Percentiles rank a stretch among this genome's conserved stretches.
These are phyloP conservation scores for Falcunculus frontatus DNA, from an alignment of 2,113 vertebrate species.

Conservation along the genomic window DNA sequence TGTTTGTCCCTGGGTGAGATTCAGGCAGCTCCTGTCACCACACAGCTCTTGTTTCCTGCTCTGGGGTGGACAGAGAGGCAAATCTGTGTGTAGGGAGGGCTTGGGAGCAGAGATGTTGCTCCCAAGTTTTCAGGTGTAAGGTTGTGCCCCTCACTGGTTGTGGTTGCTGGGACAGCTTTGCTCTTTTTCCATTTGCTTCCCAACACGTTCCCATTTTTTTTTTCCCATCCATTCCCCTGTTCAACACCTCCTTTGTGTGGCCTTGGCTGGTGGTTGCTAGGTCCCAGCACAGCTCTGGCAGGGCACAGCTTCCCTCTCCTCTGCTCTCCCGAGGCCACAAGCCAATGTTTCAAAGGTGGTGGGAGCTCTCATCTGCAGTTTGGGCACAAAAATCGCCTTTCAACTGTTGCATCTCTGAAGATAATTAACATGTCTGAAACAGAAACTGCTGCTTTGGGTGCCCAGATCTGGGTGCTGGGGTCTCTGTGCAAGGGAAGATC, in stretches of 20 bases:
- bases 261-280: not conserved
- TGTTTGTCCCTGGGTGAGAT: fast-evolving
- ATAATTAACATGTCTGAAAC: not conserved
- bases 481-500: not conserved
- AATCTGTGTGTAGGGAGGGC: fast-evolving
- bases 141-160: not conserved
- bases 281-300: not conserved
- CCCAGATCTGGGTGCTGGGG: not conserved
- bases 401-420: not conserved
- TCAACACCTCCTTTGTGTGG: not conserved
- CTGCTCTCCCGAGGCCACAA: not conserved
- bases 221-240: not conserved
- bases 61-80: not conserved
- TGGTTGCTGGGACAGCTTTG: not conserved
- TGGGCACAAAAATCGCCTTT: not conserved
- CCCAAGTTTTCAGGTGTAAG: not conserved
- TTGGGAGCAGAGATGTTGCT: not conserved
- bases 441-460: not conserved
- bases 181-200: not conserved
- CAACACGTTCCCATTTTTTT: not conserved
- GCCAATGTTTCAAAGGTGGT: not conserved
- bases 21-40: not conserved
- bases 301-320: not conserved
- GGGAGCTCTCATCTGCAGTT: not conserved
- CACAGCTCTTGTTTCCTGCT: fast-evolving